Percentiles rank a stretch among this genome's conserved stretches.
Evolutionary conservation across 35 echinoderm and acorn worm genomes (phyloP).

Genomic region (Strongylocentrotus purpuratus): DNA sequence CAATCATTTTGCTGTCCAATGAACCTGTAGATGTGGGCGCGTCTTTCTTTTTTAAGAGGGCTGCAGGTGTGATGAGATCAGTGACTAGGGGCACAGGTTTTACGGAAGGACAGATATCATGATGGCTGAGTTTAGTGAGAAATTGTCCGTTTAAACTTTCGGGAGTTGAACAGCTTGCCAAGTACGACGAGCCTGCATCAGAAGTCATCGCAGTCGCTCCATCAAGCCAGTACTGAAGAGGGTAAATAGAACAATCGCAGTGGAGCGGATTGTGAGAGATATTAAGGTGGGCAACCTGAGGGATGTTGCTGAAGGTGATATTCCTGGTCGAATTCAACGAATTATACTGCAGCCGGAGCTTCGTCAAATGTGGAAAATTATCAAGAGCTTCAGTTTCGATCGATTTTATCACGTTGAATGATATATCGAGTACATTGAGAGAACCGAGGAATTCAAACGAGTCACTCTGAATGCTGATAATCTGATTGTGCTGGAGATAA

Average conservation of each 20-base stretch:
- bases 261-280: not conserved
- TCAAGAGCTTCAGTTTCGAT: not conserved
- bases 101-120: constrained; percentile 20
- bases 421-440: not conserved
- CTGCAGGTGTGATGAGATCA: not conserved
- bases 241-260: constrained; percentile 22
- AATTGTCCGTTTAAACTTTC: not conserved
- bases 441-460: not conserved
- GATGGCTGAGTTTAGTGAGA: not conserved
- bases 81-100: not conserved
- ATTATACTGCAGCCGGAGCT: constrained; percentile 7
- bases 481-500: not conserved
- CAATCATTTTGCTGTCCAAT: not conserved
- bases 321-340: not conserved
- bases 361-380: not conserved
- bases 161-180: constrained; percentile 13
- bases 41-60: not conserved
- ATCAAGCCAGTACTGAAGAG: constrained; percentile 32
- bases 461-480: not conserved
- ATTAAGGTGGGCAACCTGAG: not conserved
- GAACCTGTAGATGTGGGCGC: not conserved
- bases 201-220: not conserved
- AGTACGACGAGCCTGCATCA: not conserved
- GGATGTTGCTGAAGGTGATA: not conserved
- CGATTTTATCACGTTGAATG: not conserved